Evolutionary conservation across 2,888 invertebrate genomes (phyloP), one percentile per base, ranked within the genome.

Genomic region (Macrosoma leucophasiata): DNA sequence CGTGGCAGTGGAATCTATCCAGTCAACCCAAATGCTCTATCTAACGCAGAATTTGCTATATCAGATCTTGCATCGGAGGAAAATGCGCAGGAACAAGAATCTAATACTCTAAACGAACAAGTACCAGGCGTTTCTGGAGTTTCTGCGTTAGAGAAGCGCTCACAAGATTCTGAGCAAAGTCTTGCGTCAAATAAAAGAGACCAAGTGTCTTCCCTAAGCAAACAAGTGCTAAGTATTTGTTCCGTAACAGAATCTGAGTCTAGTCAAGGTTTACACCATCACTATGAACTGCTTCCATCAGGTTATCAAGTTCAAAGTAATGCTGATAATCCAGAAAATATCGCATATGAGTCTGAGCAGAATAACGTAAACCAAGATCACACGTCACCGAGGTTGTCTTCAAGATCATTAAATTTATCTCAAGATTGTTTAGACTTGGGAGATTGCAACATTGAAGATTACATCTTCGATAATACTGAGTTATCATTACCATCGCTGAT

Each of bases 1-100:
- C 36, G 42, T 14, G 39, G 37, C 17, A 43, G 46, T 15, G 47
- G 46, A 21, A 44, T 51, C 13, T 51, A 41, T 13, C 46, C 47
- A 39, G 35, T 43, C 29, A 33, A 49, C 27, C 39, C 30, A 34
- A 42, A 39, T 38, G 39, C 44, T 44, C 33, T 42, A n/a, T 33
- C 42, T 34, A 36, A 46, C 20, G 25, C 41, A 39, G 36, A 39
- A 41, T 48, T 41, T 43, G 36, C 40, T 42, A 44, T 47, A 40
- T 47, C 43, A 38, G 42, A 47, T 44, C 21, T 38, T 41, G 41
- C 43, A 33, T 34, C 36, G 29, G 33, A 32, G 14, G 37, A 39
- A 10, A 41, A 31, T 41, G 12, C 39, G 35, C 43, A 42, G 32
- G 34, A 39, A 36, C 29, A 12, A 41, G 34, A 41, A n/a, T 34